Evolutionary conservation across 1,140 invertebrate genomes (phyloP).

Genomic region (Neodiprion lecontei): DNA sequence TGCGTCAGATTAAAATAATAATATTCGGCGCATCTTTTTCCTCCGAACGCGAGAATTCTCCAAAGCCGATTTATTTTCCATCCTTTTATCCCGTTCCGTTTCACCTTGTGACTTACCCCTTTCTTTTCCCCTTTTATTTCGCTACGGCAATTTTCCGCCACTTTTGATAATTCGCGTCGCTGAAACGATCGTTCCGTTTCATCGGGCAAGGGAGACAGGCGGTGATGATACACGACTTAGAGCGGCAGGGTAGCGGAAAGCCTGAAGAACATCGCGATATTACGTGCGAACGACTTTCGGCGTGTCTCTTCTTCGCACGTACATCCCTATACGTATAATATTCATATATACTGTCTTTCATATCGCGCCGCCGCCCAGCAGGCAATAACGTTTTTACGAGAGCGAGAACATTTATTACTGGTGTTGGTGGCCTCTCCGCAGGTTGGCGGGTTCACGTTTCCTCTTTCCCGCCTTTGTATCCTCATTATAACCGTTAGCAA

Average conservation of each 20-base stretch:
- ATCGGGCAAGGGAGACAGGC: neutral
- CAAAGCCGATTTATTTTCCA: no score
- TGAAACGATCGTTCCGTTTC: neutral
- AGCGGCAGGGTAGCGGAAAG: no score
- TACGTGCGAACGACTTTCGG: constrained; percentile 6
- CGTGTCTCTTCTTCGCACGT: constrained; percentile 18
- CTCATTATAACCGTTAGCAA: neutral
- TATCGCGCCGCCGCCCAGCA: constrained; percentile 39
- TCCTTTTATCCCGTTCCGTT: no score
- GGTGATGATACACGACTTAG: no score
- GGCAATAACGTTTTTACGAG: constrained; percentile 59
- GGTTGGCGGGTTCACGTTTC: constrained; percentile 37
- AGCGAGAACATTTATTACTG: constrained; percentile 59
- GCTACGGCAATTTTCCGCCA: no score
- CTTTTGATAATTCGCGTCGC: no score
- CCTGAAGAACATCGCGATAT: no score
- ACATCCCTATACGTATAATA: constrained; percentile 12
- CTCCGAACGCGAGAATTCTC: no score
- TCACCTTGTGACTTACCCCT: no score
- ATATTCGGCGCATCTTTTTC: no score
- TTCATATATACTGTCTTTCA: constrained; percentile 33
- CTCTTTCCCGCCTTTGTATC: neutral
- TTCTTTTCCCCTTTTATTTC: no score
- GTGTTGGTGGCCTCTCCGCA: constrained; percentile 34
- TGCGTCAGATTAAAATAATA: no score